A percentile compares a stretch with the other conserved stretches of the same genome.
Evolutionary conservation across 2,888 invertebrate genomes (phyloP).

Genomic region (Lacanobia wlatinum): DNA sequence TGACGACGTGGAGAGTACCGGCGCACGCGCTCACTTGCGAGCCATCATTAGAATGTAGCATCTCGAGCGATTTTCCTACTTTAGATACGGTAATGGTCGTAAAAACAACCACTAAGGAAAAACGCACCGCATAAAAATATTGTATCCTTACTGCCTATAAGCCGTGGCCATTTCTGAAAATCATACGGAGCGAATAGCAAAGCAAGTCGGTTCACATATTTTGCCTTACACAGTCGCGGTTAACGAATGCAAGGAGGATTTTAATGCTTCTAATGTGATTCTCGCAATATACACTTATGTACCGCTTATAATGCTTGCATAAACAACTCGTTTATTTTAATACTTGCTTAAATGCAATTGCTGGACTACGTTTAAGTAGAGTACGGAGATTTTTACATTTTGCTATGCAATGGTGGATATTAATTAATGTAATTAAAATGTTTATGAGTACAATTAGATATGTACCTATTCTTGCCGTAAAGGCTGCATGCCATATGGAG

Average conservation of each 20-base stretch:
- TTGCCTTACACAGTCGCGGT: conserved; percentile 85
- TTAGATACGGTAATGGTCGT: conserved; percentile 88
- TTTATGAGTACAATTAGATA: too few species aligned
- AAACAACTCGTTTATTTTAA: conserved; percentile 68
- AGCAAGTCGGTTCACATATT: conserved; percentile 87
- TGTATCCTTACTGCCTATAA: conserved; percentile 88
- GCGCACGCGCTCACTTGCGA: conserved; percentile 88
- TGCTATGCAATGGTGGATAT: background rate
- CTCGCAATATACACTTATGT: conserved; percentile 85
- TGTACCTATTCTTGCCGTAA: background rate
- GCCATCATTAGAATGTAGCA: conserved; percentile 89
- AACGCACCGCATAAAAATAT: conserved; percentile 89
- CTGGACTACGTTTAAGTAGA: conserved; percentile 12
- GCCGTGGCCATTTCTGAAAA: conserved; percentile 89
- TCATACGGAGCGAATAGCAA: conserved; percentile 88
- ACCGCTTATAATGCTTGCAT: conserved; percentile 75
- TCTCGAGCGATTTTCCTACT: conserved; percentile 90
- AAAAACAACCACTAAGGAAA: conserved; percentile 87
- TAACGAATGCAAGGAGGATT: conserved; percentile 89
- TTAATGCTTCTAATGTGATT: conserved; percentile 88
- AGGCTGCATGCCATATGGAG: background rate
- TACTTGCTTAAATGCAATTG: conserved; percentile 22
- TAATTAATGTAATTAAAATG: background rate
- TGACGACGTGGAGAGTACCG: conserved; percentile 74
- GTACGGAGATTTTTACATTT: background rate